These are phyloP conservation scores for Chiloscyllium punctatum DNA, from an alignment of 2,797 vertebrate genomes.

Conservation along the genomic window DNA sequence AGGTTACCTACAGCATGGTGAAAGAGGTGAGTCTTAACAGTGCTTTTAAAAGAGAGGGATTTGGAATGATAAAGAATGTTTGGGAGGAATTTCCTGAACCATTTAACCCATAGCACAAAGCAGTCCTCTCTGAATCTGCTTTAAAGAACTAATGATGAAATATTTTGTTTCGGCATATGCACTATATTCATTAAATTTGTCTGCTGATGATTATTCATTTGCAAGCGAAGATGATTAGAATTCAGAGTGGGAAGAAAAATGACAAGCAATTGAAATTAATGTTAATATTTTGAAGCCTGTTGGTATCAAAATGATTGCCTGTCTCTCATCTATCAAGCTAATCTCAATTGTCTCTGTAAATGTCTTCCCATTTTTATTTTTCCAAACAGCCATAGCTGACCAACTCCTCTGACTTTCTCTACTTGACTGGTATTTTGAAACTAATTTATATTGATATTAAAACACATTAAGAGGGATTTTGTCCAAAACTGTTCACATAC, in stretches of 20 bases:
- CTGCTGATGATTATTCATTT: constrained; percentile 11
- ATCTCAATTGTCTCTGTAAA: neutral
- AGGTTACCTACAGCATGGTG: neutral
- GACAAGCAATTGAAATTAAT: constrained; percentile 5
- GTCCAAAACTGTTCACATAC: neutral
- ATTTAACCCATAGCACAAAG: neutral
- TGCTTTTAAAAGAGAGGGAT: neutral
- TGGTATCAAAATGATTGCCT: constrained; percentile 14
- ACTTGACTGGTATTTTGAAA: neutral
- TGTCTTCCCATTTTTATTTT: neutral
- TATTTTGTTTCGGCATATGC: constrained; percentile 10
- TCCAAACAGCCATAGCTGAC: neutral
- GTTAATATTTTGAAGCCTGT: constrained; percentile 19
- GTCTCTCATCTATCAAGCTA: neutral
- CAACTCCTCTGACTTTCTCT: constrained; percentile 4
- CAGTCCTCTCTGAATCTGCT: neutral
- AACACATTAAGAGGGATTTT: neutral
- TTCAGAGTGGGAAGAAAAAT: constrained; percentile 20
- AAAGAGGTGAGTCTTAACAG: neutral
- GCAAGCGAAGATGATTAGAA: constrained; percentile 20
- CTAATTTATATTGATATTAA: neutral
- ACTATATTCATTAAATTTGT: neutral
- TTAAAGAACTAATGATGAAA: constrained; percentile 1
- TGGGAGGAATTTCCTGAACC: neutral
- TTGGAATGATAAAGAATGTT: neutral